Percentiles rank a stretch among this genome's conserved stretches.
These are phyloP conservation scores for Drosophila dunni DNA, from an alignment of 1,140 invertebrate genomes.

Conservation along the genomic window DNA sequence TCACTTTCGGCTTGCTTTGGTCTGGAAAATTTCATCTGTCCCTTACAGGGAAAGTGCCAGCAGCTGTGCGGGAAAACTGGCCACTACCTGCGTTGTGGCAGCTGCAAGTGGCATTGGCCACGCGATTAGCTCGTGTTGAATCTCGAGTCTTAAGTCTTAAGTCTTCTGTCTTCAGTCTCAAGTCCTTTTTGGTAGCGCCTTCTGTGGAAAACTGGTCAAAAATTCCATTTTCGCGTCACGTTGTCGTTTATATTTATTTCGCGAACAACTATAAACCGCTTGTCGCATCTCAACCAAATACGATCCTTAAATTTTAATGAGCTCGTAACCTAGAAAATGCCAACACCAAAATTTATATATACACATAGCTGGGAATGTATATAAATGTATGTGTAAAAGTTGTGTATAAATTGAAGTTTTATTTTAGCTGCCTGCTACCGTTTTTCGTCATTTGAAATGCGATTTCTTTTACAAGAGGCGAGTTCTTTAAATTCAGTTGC, in stretches of 20 bases:
- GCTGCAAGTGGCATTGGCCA: slow-evolving; percentile 60
- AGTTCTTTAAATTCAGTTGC: slow-evolving; percentile 47
- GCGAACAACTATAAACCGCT: slow-evolving; percentile 29
- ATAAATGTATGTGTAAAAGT: neutral
- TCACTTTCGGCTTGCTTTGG: slow-evolving; percentile 3
- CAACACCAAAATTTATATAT: slow-evolving; percentile 12
- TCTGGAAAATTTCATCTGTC: slow-evolving; percentile 52
- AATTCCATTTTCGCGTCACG: slow-evolving; percentile 35
- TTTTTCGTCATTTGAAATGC: slow-evolving; percentile 52
- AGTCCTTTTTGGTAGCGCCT: neutral
- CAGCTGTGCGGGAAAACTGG: slow-evolving; percentile 51
- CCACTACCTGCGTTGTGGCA: slow-evolving; percentile 51
- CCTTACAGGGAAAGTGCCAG: slow-evolving; percentile 12
- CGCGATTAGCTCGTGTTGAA: slow-evolving; percentile 56
- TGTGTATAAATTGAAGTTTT: neutral
- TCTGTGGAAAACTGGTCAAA: slow-evolving; percentile 1
- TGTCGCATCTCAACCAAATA: slow-evolving; percentile 22
- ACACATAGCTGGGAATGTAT: neutral
- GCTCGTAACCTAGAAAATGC: slow-evolving; percentile 40
- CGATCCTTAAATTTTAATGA: slow-evolving; percentile 51
- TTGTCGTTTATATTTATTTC: slow-evolving; percentile 18
- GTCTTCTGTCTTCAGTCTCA: neutral
- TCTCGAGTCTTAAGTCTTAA: slow-evolving; percentile 7
- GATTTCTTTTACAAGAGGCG: slow-evolving; percentile 13
- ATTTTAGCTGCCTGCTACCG: slow-evolving; percentile 5